Conservation (phyloP, 2,888 invertebrate genomes). For the Lasius platythorax region DNA sequence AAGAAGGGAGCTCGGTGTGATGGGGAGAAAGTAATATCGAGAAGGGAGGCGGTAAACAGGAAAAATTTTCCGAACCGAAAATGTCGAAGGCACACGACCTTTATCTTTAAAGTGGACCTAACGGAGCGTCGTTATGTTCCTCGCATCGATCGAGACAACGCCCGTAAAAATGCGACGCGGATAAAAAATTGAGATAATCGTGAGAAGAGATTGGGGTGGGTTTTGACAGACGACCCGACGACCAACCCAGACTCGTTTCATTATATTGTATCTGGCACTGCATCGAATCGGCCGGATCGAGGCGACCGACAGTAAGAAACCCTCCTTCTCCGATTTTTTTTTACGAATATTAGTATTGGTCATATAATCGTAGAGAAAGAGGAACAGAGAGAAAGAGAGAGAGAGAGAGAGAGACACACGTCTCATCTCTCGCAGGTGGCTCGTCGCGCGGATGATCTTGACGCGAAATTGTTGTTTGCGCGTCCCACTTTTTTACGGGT, state of each 20-base stretch:
- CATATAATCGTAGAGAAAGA: slow-evolving; percentile 32
- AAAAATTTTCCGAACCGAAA: slow-evolving; percentile 10
- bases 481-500: slow-evolving; percentile 23
- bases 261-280: slow-evolving; percentile 62
- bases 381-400: background rate
- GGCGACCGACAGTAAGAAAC: slow-evolving; percentile 17
- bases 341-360: slow-evolving; percentile 58
- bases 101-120: background rate
- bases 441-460: slow-evolving; percentile 26
- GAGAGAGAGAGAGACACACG: background rate
- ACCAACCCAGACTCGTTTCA: slow-evolving; percentile 58
- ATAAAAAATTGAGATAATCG: slow-evolving; percentile 48
- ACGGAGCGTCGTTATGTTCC: background rate
- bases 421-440: slow-evolving; percentile 44
- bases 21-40: slow-evolving; percentile 4
- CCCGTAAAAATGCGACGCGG: slow-evolving; percentile 33
- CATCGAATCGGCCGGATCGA: slow-evolving; percentile 24
- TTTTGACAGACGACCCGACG: slow-evolving; percentile 43
- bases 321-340: slow-evolving; percentile 23
- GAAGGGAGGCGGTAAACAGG: background rate
- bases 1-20: background rate
- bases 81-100: background rate
- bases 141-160: slow-evolving; percentile 10
- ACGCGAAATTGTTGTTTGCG: slow-evolving; percentile 42
- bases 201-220: slow-evolving; percentile 17